Evolutionary conservation across 92 coral and sea anemone genomes (phyloP), one percentile per base, ranked within the genome.

Genomic region (Metridium senile): DNA sequence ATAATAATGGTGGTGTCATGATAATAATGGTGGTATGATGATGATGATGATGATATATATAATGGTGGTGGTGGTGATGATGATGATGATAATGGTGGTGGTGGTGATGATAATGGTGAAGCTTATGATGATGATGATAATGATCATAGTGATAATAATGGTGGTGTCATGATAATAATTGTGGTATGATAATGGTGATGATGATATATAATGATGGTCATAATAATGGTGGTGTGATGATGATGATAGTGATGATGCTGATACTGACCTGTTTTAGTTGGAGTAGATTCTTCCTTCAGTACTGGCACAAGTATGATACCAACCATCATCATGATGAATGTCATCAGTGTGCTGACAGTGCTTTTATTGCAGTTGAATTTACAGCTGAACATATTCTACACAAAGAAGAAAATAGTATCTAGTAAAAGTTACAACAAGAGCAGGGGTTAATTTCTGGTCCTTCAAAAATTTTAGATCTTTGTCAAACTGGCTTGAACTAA

Each of bases 271-370:
- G 78, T 82, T 72, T 45, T 79, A 63, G 43, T 85, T 59, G 52
- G 74, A 57, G 71, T 47, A 43, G 66, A 49, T 57, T 71, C 65
- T 28, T 81, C 58, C 52, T 81, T 70, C 25, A 73, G 31, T 25
- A 75, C 27, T 19, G 78, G 87, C 16, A 88, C 86, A 21, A 84
- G 81, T 19, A 85, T 75, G 43, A 72, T 73, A 32, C 97, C 97
- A 65, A 71, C 59, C 29, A 84, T 45, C 72, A 91, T 75, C 78
- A 88, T 74, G 22, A 88, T 30, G 47, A 91, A 81, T 56, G 92
- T 78, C 66, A 88, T 21, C 30, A 66, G 32, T 21, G 88, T 78
- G 70, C 97, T 88, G 74, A 84, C 28, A 29, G 68, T 53, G 75
- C 90, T 84, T 71, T 77, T 77, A 52, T 46, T 70, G 26, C 31